Percentiles rank a stretch among this genome's conserved stretches.
Conservation (phyloP, 1,140 invertebrate genomes). For the Dolichoris vasculosae region DNA sequence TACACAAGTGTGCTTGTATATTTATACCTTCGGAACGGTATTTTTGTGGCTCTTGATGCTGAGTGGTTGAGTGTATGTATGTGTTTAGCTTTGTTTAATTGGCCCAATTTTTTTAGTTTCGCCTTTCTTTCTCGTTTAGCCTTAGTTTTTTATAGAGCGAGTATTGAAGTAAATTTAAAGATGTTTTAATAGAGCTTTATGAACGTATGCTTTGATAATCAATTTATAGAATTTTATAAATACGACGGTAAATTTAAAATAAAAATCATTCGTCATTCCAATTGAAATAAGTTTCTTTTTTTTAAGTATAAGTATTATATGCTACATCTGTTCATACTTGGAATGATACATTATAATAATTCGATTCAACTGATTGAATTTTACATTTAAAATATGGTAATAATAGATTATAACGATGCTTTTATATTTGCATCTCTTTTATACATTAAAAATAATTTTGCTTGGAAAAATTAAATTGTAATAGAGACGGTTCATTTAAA, state of each 20-base stretch:
- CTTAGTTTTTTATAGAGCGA: not conserved
- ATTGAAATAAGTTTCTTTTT: too few relatives aligned
- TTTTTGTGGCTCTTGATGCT: not conserved
- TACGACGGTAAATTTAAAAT: not conserved
- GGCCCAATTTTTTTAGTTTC: not conserved
- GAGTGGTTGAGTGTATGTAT: not conserved
- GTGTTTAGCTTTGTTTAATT: not conserved
- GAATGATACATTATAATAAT: not conserved
- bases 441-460: not conserved
- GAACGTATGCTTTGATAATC: not conserved
- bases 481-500: not conserved
- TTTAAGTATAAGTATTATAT: not conserved
- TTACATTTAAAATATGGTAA: constrained; percentile 4
- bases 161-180: too few relatives aligned
- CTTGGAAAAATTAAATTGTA: not conserved
- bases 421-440: not conserved
- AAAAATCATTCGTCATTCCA: too few relatives aligned
- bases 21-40: not conserved
- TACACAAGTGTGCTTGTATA: not conserved
- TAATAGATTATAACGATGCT: not conserved
- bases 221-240: not conserved
- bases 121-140: not conserved
- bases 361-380: not conserved
- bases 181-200: not conserved
- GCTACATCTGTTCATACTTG: not conserved